These are phyloP conservation scores for Drosophila cyrtoloma DNA, from an alignment of 2,888 invertebrate species.

Conservation along the genomic window DNA sequence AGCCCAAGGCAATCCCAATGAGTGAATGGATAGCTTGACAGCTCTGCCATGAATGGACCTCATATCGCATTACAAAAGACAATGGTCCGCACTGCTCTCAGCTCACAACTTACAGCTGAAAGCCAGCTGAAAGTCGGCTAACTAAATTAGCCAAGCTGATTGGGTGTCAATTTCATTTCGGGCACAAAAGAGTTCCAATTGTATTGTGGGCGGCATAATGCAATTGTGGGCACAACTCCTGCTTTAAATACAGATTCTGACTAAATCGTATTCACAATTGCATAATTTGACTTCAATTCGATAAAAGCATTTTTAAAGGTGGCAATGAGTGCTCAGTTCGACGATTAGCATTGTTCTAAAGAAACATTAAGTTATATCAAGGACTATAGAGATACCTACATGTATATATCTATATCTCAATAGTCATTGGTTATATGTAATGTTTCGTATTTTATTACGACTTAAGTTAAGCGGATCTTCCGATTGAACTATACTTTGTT, in stretches of 20 bases:
- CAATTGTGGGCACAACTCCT: conserved; percentile 3
- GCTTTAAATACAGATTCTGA: background rate
- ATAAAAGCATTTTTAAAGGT: background rate
- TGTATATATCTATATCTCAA: background rate
- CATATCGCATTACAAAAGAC: conserved; percentile 76
- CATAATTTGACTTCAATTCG: background rate
- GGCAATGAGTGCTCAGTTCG: background rate
- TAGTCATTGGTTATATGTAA: background rate
- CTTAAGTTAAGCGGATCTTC: background rate
- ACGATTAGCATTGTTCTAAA: background rate
- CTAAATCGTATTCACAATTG: background rate
- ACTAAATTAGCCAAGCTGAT: conserved; percentile 64
- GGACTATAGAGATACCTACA: background rate
- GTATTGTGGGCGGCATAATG: conserved; percentile 24
- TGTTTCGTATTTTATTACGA: background rate
- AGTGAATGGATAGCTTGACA: conserved; percentile 61
- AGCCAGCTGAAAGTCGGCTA: conserved; percentile 31
- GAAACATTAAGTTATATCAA: background rate
- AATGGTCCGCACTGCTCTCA: conserved; percentile 46
- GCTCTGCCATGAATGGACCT: conserved; percentile 45
- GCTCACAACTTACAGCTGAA: conserved; percentile 10
- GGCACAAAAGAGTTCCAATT: conserved; percentile 30
- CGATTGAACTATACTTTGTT: background rate
- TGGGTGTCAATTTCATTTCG: conserved; percentile 55
- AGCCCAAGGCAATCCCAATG: conserved; percentile 62